phyloP scores from a whole-genome alignment of 2,888 invertebrate genomes.

The Adineta ricciae region DNA sequence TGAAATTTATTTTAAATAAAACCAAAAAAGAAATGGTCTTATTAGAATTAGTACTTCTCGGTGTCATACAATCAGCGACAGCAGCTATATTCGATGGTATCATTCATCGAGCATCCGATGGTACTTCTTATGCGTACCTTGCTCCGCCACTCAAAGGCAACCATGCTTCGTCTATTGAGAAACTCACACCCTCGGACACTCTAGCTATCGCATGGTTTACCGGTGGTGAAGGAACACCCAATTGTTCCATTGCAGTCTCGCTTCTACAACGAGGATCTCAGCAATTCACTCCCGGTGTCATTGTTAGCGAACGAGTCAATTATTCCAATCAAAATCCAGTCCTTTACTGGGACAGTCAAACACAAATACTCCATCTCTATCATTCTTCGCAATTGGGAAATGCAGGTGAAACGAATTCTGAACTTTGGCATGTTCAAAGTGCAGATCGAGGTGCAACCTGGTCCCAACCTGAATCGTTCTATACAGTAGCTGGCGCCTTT shows the following conservation, averaged over 20 bases:
- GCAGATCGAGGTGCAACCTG: slow-evolving; percentile 35
- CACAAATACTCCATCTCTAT: slow-evolving; percentile 32
- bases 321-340: slow-evolving; percentile 36
- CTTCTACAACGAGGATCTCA: slow-evolving; percentile 32
- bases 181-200: too few species aligned
- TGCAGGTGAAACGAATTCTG: not conserved
- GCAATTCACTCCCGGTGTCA: slow-evolving; percentile 33
- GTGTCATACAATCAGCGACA: not conserved
- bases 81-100: too few species aligned
- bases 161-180: too few species aligned
- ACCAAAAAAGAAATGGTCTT: not conserved
- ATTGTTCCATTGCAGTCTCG: slow-evolving; percentile 35
- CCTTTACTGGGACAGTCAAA: slow-evolving; percentile 34
- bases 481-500: slow-evolving; percentile 35
- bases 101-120: too few species aligned
- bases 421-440: not conserved
- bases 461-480: slow-evolving; percentile 34
- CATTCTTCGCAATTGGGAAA: slow-evolving; percentile 34
- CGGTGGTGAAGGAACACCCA: not conserved
- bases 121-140: too few species aligned
- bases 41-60: not conserved
- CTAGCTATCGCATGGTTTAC: too few species aligned
- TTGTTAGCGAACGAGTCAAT: slow-evolving; percentile 35
- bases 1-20: not conserved
- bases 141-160: too few species aligned